Base-by-base conservation (phyloP, 1,140 invertebrate species). In the Papilio helenus region DNA sequence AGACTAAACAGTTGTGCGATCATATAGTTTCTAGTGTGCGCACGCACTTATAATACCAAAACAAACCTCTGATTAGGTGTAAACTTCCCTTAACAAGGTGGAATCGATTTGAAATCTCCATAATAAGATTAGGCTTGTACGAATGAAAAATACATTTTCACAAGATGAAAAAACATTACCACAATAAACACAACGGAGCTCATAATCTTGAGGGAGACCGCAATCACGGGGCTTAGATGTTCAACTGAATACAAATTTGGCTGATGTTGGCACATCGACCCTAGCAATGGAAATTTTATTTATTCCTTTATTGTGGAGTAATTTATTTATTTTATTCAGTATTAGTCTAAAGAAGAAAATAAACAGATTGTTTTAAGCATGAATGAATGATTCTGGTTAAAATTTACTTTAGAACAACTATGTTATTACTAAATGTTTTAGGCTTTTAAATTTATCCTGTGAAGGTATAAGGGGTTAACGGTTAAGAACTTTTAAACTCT, bases 141-240 rank as follows among this genome's bases (percentile, higher is more conserved):
- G 26, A 34, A 68, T 68, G 26, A 68, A 29, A 68, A 68, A 68
- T 68, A 68, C 61, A 68, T 68, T 68, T 68, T 16, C 61, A 68
- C 61, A 12, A 34, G 23, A 68, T 68, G 61, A 29, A 68, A 68
- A 68, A 68, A 68, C 61, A 68, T 68, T 29, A 68, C 12, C 61
- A 29, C 23, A 65, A 65, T 34, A 68, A 68, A 68, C 61, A 68
- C 26, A 68, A 68, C 61, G 26, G 14, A 68, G 61, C 61, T 68
- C 61, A 68, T 68, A 68, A 68, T 68, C 61, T 68, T 68, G 61
- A 29, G 61, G 61, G 61, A 68, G 61, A 68, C 61, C 61, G 61
- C 61, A 68, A 68, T 68, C 61, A 34, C 61, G 61, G 9, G 61
- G 61, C 61, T 68, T 68, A 68, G 61, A 68, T 68, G 12, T 16